Conservation (phyloP, 2,113 vertebrate species). For the Saccopteryx leptura region DNA sequence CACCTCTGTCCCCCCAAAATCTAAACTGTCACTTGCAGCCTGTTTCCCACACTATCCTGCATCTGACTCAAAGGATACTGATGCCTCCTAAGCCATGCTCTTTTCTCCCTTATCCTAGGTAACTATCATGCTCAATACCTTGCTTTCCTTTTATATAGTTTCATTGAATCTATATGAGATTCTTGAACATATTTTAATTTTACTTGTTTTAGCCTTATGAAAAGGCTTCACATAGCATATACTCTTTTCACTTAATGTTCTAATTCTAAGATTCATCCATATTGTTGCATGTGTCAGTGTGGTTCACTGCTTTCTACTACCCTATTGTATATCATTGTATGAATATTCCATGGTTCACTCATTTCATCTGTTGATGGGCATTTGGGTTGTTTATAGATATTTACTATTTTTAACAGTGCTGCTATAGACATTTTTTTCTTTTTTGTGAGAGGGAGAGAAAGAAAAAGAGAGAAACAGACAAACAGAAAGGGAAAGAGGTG, state of each 20-base stretch:
- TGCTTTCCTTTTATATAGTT: constrained; percentile 2
- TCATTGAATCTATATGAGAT: neutral
- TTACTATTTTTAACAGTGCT: neutral
- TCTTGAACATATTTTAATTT: constrained; percentile 28
- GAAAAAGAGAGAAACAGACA: too few relatives aligned
- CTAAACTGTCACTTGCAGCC: too few relatives aligned
- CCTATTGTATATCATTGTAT: neutral
- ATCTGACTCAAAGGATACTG: neutral
- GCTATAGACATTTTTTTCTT: neutral
- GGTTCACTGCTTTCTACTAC: neutral
- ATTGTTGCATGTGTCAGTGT: neutral
- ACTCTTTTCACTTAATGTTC: neutral
- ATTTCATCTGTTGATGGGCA: neutral
- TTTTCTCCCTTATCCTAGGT: neutral
- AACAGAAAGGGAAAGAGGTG: too few relatives aligned
- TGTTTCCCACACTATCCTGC: too few relatives aligned
- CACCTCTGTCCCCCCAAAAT: too few relatives aligned
- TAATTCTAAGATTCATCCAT: constrained; percentile 3
- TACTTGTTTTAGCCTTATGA: constrained; percentile 15
- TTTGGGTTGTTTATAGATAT: constrained; percentile 26
- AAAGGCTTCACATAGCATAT: neutral
- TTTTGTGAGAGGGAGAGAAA: too few relatives aligned
- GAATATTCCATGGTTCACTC: constrained; percentile 10
- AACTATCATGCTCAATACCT: neutral
- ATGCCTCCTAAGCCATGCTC: neutral